Evolutionary conservation across 2,888 invertebrate genomes (phyloP).

Genomic region (Taphrorychus bicolor): DNA sequence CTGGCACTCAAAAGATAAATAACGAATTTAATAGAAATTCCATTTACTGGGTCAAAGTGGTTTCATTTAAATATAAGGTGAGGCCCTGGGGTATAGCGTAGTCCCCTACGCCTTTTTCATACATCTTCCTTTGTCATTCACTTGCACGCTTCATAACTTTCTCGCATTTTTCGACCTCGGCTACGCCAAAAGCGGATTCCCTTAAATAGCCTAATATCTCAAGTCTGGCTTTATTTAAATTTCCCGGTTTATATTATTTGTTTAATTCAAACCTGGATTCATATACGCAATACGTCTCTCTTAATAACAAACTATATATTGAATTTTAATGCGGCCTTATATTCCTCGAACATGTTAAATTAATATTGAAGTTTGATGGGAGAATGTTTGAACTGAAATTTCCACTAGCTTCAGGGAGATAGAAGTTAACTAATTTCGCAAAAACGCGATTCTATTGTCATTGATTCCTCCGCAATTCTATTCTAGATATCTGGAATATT

Average conservation of each 20-base stretch:
- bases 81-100: background rate
- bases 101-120: slow-evolving; percentile 9
- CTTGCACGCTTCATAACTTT: slow-evolving; percentile 20
- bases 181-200: slow-evolving; percentile 14
- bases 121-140: slow-evolving; percentile 23
- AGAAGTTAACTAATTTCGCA: no score
- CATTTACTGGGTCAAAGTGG: background rate
- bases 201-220: slow-evolving; percentile 13
- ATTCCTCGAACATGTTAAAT: background rate
- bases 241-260: background rate
- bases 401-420: background rate
- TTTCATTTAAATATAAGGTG: background rate
- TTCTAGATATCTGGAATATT: background rate
- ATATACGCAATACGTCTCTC: background rate
- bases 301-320: background rate
- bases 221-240: background rate
- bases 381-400: background rate
- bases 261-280: background rate
- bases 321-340: background rate
- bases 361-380: background rate
- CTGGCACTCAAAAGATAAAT: background rate
- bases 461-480: no score
- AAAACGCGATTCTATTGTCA: background rate
- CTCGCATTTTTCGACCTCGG: slow-evolving; percentile 19
- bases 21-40: background rate